These are phyloP conservation scores for Drosophila orosa DNA, from an alignment of 1,140 invertebrate genomes.

Conservation along the genomic window DNA sequence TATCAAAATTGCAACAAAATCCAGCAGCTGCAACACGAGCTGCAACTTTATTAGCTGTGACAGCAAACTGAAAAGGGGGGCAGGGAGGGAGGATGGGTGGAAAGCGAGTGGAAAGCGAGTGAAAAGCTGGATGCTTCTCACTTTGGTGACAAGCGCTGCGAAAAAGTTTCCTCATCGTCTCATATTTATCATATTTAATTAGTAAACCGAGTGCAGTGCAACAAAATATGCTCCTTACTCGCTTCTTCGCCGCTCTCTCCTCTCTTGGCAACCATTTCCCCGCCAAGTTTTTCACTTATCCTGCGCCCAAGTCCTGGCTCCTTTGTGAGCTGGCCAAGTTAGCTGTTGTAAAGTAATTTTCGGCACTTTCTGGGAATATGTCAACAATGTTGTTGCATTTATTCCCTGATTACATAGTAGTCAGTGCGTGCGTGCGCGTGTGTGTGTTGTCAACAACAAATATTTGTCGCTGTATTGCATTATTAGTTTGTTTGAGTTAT, in stretches of 20 bases:
- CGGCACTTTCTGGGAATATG: slow-evolving; percentile 48
- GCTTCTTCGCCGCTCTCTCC: not conserved
- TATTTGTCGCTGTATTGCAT: slow-evolving; percentile 73
- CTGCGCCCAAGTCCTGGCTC: not conserved
- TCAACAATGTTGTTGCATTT: slow-evolving; percentile 63
- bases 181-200: slow-evolving; percentile 82
- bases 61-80: not conserved
- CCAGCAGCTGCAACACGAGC: slow-evolving; percentile 30
- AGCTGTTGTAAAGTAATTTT: slow-evolving; percentile 76
- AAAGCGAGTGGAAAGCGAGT: not conserved
- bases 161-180: slow-evolving; percentile 62
- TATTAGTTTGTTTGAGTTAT: slow-evolving; percentile 76
- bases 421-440: not conserved
- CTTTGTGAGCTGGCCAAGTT: slow-evolving; percentile 31
- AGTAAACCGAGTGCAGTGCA: slow-evolving; percentile 54
- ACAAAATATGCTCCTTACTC: slow-evolving; percentile 41
- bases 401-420: slow-evolving; percentile 37
- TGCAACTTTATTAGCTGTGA: slow-evolving; percentile 49
- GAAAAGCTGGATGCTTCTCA: slow-evolving; percentile 29
- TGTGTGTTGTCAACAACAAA: slow-evolving; percentile 71
- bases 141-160: slow-evolving; percentile 65
- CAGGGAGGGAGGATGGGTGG: not conserved
- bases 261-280: not conserved
- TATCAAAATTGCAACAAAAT: slow-evolving; percentile 50
- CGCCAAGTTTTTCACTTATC: slow-evolving; percentile 10